phyloP scores from a whole-genome alignment of 2,113 vertebrate species.

The Cacatua alba region DNA sequence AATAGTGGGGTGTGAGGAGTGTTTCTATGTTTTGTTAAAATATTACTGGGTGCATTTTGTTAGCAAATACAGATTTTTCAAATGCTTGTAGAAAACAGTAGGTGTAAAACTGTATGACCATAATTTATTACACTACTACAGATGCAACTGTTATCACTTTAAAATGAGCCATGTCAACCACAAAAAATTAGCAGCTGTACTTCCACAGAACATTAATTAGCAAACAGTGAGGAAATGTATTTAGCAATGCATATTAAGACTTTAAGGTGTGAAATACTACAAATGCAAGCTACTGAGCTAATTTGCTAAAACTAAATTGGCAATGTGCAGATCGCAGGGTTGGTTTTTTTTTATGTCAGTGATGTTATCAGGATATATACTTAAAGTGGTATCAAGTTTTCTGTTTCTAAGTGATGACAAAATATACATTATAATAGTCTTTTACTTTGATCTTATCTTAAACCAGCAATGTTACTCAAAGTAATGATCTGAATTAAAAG shows the following conservation, averaged over 20 bases:
- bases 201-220: conserved; percentile 69
- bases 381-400: conserved; percentile 33
- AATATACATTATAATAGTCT: conserved; percentile 7
- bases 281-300: conserved; percentile 63
- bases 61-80: conserved; percentile 16
- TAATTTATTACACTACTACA: conserved; percentile 60
- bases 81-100: not conserved
- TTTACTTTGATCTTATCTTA: conserved; percentile 10
- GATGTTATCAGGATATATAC: conserved; percentile 26
- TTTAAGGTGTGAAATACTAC: conserved; percentile 67
- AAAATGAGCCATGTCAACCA: conserved; percentile 64
- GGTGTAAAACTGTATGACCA: conserved; percentile 4
- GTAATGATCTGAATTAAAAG: conserved; percentile 31
- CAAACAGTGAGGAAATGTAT: conserved; percentile 69
- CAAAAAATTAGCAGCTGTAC: conserved; percentile 67
- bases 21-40: not conserved
- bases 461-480: not conserved
- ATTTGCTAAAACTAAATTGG: conserved; percentile 68
- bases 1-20: rapidly evolving
- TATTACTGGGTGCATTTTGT: not conserved
- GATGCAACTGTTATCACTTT: conserved; percentile 61
- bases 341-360: conserved; percentile 26
- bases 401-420: conserved; percentile 9
- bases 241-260: conserved; percentile 71
- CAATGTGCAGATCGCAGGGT: conserved; percentile 33